Evolutionary conservation across 2,113 vertebrate genomes (phyloP), one percentile per base, ranked within the genome.

Genomic region (Pygoscelis antarcticus): DNA sequence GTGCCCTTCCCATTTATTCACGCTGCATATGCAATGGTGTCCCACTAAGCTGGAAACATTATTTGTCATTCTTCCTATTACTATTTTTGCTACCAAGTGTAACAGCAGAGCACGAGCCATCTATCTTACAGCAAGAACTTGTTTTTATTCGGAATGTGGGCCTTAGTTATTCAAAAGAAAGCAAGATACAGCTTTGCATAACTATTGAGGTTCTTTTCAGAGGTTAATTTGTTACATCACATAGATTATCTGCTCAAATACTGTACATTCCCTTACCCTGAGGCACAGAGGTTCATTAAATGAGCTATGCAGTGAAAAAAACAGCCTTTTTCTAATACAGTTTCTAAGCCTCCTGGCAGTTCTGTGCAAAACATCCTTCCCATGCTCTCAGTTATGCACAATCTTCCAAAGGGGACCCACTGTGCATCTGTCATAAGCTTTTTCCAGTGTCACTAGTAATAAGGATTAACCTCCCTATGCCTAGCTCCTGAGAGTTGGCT

Each of bases 161-260:
- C 75, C 61, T 95, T 94, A 87, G 70, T 70, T 83, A 79, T 91
- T 95, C 83, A 94, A 96, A 92, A 66, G 79, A 94, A 95, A 70
- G 57, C 92, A 94, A 87, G 87, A 94, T 82, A 44, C 29, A 90
- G 94, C 84, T 96, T 95, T 93, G 93, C 91, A 97, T 97, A 91
- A 75, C 76, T 93, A 82, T 77, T 62, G 78, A 96, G 75, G 49
- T 55, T 90, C 94, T 95, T 96, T 96, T 96, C 94, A 96, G 94
- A 97, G 96, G 95, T 97, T 97, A 96, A 96, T 97, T 97, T 97
- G 87, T 95, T 93, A 95, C 80, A 18, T 97, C 94, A 97, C 86
- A 79, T 96, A 96, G 97, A 95, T 97, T 97, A 96, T 96, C 96
- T 94, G 85, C 90, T 97, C 90, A 96, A 97, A 97, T 97, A 94